Conservation (phyloP, 30 jellyfish, hydroid and myxozoan genomes). For the Chironex yamaguchii region DNA sequence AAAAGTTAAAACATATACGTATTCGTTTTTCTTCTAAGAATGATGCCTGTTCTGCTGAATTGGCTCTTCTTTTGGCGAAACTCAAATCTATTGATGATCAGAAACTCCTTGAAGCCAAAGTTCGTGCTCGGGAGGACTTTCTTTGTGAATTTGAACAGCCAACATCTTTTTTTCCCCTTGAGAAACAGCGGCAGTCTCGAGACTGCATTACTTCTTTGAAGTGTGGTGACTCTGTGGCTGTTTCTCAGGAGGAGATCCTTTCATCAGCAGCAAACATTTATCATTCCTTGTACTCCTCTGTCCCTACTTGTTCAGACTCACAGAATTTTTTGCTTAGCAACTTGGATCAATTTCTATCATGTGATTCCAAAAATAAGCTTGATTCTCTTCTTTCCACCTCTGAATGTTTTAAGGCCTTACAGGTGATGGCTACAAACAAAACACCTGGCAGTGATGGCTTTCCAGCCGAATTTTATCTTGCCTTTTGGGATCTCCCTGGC, state of each 20-base stretch:
- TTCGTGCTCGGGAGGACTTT: constrained; percentile 14
- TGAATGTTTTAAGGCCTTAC: not conserved
- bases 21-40: no score
- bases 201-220: not conserved
- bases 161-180: not conserved
- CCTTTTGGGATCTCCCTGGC: constrained; percentile 9
- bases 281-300: not conserved
- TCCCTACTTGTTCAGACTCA: not conserved
- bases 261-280: not conserved
- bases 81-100: not conserved
- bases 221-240: not conserved
- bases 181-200: not conserved
- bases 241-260: not conserved
- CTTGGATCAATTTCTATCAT: not conserved
- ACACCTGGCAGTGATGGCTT: constrained; percentile 29
- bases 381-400: not conserved
- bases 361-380: not conserved
- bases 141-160: not conserved
- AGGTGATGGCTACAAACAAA: not conserved
- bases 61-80: no score
- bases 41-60: no score
- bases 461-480: constrained; percentile 9
- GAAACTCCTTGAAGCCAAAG: not conserved
- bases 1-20: not conserved
- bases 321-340: not conserved